Conservation (phyloP, 2,888 invertebrate species). For the Hemistola chrysoprasaria region DNA sequence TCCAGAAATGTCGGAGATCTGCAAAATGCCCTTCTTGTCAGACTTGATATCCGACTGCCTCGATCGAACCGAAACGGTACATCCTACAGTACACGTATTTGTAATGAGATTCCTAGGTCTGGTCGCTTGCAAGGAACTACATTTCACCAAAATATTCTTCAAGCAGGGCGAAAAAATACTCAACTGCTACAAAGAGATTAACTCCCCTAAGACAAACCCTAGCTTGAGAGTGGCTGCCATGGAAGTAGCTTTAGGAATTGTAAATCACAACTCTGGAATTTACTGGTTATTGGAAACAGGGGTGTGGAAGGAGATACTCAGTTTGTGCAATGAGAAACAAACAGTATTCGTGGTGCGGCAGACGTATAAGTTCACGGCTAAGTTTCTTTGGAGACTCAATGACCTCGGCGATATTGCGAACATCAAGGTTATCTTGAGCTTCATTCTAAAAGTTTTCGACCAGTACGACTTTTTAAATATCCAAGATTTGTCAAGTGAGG, state of each 20-base stretch:
- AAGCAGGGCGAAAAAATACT: constrained; percentile 51
- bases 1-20: constrained; percentile 56
- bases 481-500: constrained; percentile 70
- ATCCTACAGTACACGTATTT: constrained; percentile 79
- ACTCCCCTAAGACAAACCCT: constrained; percentile 67
- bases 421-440: constrained; percentile 78
- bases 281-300: constrained; percentile 84
- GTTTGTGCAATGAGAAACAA: constrained; percentile 84
- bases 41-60: constrained; percentile 54
- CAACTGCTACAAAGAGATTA: constrained; percentile 49
- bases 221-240: constrained; percentile 86
- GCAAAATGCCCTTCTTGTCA: constrained; percentile 47
- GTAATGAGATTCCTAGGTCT: constrained; percentile 84
- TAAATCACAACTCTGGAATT: constrained; percentile 84
- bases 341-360: constrained; percentile 88
- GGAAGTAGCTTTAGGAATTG: constrained; percentile 82
- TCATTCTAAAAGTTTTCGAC: constrained; percentile 82
- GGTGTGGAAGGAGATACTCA: constrained; percentile 85
- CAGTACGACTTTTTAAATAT: constrained; percentile 77
- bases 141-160: constrained; percentile 80
- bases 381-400: constrained; percentile 80
- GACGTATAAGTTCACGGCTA: constrained; percentile 84
- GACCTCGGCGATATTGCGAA: constrained; percentile 70
- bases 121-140: constrained; percentile 80
- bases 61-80: constrained; percentile 42